These are phyloP conservation scores for Patella depressa DNA, from an alignment of 2,888 invertebrate genomes.

Conservation along the genomic window DNA sequence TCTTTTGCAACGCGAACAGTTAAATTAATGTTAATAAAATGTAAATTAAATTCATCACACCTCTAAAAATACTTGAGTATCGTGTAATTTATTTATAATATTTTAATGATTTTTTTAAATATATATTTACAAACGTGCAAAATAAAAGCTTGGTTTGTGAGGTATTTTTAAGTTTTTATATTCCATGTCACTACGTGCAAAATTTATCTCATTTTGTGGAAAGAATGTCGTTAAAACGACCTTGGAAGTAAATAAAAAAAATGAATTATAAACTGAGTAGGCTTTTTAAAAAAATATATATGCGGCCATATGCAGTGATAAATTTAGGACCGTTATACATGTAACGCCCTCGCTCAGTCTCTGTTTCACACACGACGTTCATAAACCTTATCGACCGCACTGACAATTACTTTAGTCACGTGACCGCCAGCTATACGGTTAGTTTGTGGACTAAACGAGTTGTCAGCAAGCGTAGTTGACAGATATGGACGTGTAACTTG, in stretches of 20 bases:
- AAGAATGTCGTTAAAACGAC: constrained; percentile 1
- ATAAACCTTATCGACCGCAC: constrained; percentile 13
- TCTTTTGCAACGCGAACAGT: too few relatives aligned
- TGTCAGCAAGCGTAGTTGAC: not conserved
- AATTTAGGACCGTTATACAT: not conserved
- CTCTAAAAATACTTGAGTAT: too few relatives aligned
- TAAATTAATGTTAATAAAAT: too few relatives aligned
- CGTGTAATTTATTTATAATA: too few relatives aligned
- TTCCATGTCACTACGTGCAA: too few relatives aligned
- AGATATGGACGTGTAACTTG: constrained; percentile 7
- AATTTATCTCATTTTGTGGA: too few relatives aligned
- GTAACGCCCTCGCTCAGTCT: not conserved
- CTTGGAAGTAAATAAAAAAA: not conserved
- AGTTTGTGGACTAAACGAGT: not conserved
- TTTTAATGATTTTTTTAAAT: too few relatives aligned
- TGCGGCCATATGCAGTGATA: not conserved
- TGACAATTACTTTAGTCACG: not conserved
- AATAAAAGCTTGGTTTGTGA: too few relatives aligned
- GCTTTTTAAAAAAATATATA: not conserved
- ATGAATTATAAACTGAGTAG: not conserved
- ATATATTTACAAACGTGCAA: too few relatives aligned
- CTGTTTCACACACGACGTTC: not conserved
- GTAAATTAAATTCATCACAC: too few relatives aligned
- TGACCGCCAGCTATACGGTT: constrained; percentile 2
- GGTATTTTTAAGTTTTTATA: too few relatives aligned